Conservation (phyloP, 2,888 invertebrate genomes). For the Sericinus montela region DNA sequence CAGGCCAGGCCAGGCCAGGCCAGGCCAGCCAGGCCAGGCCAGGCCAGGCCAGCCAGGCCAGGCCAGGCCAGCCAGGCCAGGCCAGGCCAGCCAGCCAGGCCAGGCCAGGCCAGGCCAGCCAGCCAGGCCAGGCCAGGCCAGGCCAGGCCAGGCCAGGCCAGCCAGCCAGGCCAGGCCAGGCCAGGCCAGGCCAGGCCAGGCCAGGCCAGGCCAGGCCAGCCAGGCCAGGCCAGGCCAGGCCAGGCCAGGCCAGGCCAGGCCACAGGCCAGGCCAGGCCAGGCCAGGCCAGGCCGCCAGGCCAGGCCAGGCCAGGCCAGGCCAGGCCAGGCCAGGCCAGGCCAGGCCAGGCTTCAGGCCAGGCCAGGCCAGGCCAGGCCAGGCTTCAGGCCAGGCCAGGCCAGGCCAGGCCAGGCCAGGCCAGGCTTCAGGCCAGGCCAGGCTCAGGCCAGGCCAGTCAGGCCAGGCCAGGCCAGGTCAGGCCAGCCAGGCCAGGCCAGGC, state of each 20-base stretch:
- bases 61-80: too few relatives aligned
- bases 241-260: constrained; percentile 23
- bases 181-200: too few relatives aligned
- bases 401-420: background rate
- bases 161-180: too few relatives aligned
- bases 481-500: constrained; percentile 15
- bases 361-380: constrained; percentile 16
- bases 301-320: constrained; percentile 23
- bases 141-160: too few relatives aligned
- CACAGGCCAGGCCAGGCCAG: constrained; percentile 23
- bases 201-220: constrained; percentile 30
- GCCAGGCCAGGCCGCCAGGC: background rate
- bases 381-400: background rate
- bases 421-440: constrained; percentile 10
- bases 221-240: constrained; percentile 28
- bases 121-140: too few relatives aligned
- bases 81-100: too few relatives aligned
- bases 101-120: too few relatives aligned
- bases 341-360: too few relatives aligned
- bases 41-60: too few relatives aligned
- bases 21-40: too few relatives aligned
- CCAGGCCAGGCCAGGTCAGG: constrained; percentile 10
- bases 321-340: constrained; percentile 17
- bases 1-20: too few relatives aligned
- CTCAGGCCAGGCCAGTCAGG: too few relatives aligned